phyloP scores from a whole-genome alignment of 2,888 invertebrate species.

The Himalopsyche kuldschensis region DNA sequence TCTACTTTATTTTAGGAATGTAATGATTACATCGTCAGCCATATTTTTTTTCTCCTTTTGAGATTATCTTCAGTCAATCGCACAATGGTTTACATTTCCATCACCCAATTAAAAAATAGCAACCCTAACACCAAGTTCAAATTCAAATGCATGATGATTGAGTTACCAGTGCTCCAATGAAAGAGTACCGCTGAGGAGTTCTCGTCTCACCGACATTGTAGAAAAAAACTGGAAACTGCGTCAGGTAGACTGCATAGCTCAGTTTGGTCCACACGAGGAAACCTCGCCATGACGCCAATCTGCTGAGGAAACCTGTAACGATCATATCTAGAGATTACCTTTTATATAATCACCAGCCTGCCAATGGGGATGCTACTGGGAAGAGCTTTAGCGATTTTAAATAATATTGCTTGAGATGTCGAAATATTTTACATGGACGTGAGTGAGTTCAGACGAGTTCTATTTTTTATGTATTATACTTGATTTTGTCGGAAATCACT shows the following conservation, averaged over 20 bases:
- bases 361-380: too few relatives aligned
- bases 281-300: slow-evolving; percentile 61
- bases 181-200: slow-evolving; percentile 60
- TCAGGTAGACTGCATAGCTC: slow-evolving; percentile 71
- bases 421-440: too few relatives aligned
- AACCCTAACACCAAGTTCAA: background rate
- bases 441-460: too few relatives aligned
- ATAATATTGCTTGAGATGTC: too few relatives aligned
- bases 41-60: too few relatives aligned
- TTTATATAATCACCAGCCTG: background rate
- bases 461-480: too few relatives aligned
- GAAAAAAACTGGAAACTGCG: slow-evolving; percentile 73
- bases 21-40: too few relatives aligned
- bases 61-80: too few relatives aligned
- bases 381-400: too few relatives aligned
- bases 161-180: slow-evolving; percentile 61
- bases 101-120: background rate
- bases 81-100: background rate
- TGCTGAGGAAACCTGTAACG: slow-evolving; percentile 56
- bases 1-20: too few relatives aligned
- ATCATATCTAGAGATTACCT: too few relatives aligned
- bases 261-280: slow-evolving; percentile 68
- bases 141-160: background rate
- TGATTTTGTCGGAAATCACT: too few relatives aligned
- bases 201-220: slow-evolving; percentile 67